Base-by-base conservation (phyloP, 2,888 invertebrate species). In the Meloe dianella region DNA sequence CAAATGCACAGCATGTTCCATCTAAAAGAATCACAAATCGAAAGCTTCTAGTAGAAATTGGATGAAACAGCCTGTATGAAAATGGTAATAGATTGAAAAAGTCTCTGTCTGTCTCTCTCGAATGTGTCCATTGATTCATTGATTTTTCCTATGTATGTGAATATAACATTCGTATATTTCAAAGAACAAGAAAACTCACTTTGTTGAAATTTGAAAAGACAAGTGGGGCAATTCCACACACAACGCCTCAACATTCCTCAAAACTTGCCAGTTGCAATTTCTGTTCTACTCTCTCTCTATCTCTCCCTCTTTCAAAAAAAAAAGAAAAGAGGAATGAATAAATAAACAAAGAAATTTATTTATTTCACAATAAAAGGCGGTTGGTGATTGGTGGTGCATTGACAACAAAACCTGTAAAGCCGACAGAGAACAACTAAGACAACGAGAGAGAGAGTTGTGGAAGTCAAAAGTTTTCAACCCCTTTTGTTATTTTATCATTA, bases 401-500 rank as follows among this genome's bases (percentile, higher is more conserved):
- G 41, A 17, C 17, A 12, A 8, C 0, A 17, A 20, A 47, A 41
- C 41, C 24, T 51, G 22, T 24, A 10, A 47, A 47, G 51, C 24
- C 9, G 24, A 22, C 5, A 8, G 17, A 2, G 6, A 35, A 2
- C 12, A 14, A 35, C 32, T 10, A 32, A 32, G 32, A 14, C 1
- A 38, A 14, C 1, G 22, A 51, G 35, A 1, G 30, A 6, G 30
- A 35, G 9, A 35, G 12, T n/a, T n/a, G n/a, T n/a, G n/a, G n/a
- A 5, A 47, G 22, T 51, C 3, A 22, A 22, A 24, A 51, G 20
- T 20, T 47, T 20, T 47, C 47, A 9, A 20, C 20, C 12, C 7
- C 24, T 51, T 22, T 51, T 51, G 51, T 51, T 51, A 51, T 51
- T 51, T 51, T 51, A 51, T 51, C 51, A 51, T 51, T 51, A 51